Evolutionary conservation across 2,888 invertebrate species (phyloP).

Genomic region (Branchipolynoe longqiensis): DNA sequence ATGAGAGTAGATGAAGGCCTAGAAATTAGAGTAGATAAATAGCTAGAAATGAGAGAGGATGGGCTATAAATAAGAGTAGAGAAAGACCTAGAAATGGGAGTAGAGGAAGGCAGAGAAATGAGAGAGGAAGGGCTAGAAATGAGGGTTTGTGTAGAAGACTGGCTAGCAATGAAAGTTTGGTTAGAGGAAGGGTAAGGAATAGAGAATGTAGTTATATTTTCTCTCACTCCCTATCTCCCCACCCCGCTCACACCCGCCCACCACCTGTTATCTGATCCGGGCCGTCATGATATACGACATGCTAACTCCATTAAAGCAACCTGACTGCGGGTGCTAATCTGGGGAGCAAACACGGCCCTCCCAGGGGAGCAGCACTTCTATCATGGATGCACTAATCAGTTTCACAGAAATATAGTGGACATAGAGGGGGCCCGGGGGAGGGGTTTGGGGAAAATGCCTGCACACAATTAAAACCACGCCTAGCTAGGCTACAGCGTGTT

Average conservation of each 20-base stretch:
- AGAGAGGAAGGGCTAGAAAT: neutral
- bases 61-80: neutral
- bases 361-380: no score
- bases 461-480: no score
- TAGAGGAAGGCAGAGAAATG: neutral
- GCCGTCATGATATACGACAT: constrained; percentile 14
- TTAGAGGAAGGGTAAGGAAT: neutral
- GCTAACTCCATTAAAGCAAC: constrained; percentile 27
- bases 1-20: no score
- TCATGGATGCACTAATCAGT: no score
- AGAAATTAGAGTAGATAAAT: no score
- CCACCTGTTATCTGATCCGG: constrained; percentile 6
- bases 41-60: neutral
- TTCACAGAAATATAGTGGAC: no score
- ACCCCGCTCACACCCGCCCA: neutral
- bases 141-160: neutral
- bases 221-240: constrained; percentile 14
- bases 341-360: constrained; percentile 14
- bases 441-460: no score
- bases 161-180: neutral
- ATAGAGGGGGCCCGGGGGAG: no score
- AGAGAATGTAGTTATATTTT: neutral
- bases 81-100: neutral
- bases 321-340: neutral
- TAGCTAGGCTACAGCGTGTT: no score